Evolutionary conservation across 2,113 vertebrate species (phyloP).

Genomic region (Antidorcas marsupialis): DNA sequence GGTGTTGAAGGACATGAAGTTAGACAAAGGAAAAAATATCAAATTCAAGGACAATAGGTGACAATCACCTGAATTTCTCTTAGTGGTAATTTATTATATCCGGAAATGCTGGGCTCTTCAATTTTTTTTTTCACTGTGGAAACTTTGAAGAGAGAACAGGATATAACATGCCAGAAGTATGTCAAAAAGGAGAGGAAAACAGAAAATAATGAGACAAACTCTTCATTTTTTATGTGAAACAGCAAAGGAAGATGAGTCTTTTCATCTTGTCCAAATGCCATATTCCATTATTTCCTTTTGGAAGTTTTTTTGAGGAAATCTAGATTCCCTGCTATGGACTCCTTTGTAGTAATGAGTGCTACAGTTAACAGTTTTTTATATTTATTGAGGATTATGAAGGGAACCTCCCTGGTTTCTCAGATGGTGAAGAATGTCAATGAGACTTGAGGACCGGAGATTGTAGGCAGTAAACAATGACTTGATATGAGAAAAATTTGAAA

Average conservation of each 20-base stretch:
- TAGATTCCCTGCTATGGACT: background rate
- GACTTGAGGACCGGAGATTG: background rate
- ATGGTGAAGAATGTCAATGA: background rate
- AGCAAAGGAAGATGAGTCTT: background rate
- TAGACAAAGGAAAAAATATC: slow-evolving; percentile 61
- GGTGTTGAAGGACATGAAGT: slow-evolving; percentile 53
- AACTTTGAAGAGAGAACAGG: background rate
- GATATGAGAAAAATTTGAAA: background rate
- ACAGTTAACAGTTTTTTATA: background rate
- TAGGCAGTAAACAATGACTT: background rate
- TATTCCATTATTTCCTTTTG: background rate
- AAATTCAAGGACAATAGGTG: slow-evolving; percentile 34
- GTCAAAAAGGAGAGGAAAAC: background rate
- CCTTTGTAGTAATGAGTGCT: background rate
- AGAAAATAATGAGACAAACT: background rate
- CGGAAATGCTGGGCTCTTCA: slow-evolving; percentile 28
- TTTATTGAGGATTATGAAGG: background rate
- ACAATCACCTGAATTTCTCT: slow-evolving; percentile 2
- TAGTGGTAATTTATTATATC: slow-evolving; percentile 30
- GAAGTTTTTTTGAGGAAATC: background rate
- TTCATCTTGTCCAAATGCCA: background rate
- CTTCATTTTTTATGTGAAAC: slow-evolving; percentile 12
- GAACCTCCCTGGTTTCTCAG: background rate
- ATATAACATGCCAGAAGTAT: background rate
- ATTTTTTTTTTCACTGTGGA: slow-evolving; percentile 33